Evolutionary conservation across 2,797 vertebrate species (phyloP), one percentile per base, ranked within the genome.

Genomic region (Aselliscus stoliczkanus): DNA sequence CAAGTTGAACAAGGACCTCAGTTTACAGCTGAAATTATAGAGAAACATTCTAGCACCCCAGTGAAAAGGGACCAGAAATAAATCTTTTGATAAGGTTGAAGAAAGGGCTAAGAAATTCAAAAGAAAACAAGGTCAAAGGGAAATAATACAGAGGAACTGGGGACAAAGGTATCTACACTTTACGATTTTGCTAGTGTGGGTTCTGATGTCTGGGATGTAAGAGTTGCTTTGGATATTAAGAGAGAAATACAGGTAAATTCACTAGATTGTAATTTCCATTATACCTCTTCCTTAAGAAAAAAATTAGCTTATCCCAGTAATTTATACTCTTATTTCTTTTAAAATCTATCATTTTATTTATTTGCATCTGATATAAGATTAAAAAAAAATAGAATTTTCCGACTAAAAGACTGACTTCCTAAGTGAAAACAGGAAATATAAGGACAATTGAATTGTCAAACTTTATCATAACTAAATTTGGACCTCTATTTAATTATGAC

Each of bases 21-120:
- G 37, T 85, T 94, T 93, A 65, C 2, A 87, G 23, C 25, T 86
- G 18, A 86, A 93, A 92, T 75, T 62, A 93, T 81, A 85, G 29
- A 39, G 12, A 18, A 58, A 69, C 1, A 15, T 93, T 87, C 60
- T 84, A 88, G 76, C 12, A 93, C 5, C 15, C 34, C 21, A n/a
- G 39, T 18, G 72, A 52, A 88, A 93, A 83, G 47, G 17, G 3
- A 79, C 31, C 25, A 69, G 70, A 94, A 89, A 70, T 69, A 89
- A 83, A 80, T 37, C 7, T 83, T 86, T 76, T 54, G 72, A 62
- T 25, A 92, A 75, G 15, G 9, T 47, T 69, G 15, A 47, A 56
- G 56, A 21, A 84, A 73, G n/a, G 5, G 8, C 37, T 56, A 69
- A 85, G 29, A 75, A 93, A 15, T 29, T 75, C 39, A 83, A 89